These are phyloP conservation scores for Aphidius gifuensis DNA, from an alignment of 1,140 invertebrate genomes.

Conservation along the genomic window DNA sequence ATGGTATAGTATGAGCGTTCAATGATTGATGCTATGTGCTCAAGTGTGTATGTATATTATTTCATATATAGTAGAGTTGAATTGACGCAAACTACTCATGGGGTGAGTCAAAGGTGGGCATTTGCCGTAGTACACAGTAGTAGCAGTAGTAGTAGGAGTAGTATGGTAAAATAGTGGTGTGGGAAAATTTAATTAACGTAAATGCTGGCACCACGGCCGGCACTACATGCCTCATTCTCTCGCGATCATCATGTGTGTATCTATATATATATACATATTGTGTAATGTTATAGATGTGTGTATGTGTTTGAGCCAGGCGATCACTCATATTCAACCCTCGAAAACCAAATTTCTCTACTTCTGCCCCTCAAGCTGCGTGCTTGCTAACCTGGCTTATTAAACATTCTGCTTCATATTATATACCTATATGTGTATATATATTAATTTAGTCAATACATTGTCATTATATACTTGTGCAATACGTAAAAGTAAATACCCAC, in stretches of 20 bases:
- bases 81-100: conserved; percentile 11
- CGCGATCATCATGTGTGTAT: too few relatives aligned
- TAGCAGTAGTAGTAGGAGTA: too few relatives aligned
- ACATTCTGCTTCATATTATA: conserved; percentile 29
- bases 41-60: too few relatives aligned
- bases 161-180: conserved; percentile 30
- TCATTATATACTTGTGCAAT: too few relatives aligned
- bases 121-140: too few relatives aligned
- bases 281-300: neutral
- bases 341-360: conserved; percentile 10
- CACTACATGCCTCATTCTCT: conserved; percentile 29
- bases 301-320: conserved; percentile 40
- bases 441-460: too few relatives aligned
- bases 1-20: conserved; percentile 29
- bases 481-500: too few relatives aligned
- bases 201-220: conserved; percentile 48
- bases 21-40: conserved; percentile 49
- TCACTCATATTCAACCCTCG: conserved; percentile 53
- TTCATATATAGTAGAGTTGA: conserved; percentile 1
- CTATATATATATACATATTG: neutral
- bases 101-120: conserved; percentile 27
- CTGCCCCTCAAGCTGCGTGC: conserved; percentile 23
- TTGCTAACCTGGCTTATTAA: conserved; percentile 36
- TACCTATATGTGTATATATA: too few relatives aligned
- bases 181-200: conserved; percentile 57